These are phyloP conservation scores for Macropus fuliginosus DNA, from an alignment of 2,797 vertebrate genomes.

Conservation along the genomic window DNA sequence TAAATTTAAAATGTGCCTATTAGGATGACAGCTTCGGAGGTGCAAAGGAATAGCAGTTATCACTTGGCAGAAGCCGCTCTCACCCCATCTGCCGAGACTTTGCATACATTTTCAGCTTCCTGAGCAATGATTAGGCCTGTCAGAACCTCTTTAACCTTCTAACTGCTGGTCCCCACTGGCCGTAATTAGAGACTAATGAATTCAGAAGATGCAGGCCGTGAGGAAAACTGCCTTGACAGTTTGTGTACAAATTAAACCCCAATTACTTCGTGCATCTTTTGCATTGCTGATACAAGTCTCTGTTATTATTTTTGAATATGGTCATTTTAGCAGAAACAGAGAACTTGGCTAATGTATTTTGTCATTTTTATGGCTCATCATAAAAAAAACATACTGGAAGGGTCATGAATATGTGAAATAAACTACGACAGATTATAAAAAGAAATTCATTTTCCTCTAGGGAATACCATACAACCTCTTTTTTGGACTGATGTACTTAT, in stretches of 20 bases:
- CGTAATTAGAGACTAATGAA: slow-evolving; percentile 99
- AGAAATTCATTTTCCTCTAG: slow-evolving; percentile 85
- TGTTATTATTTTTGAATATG: slow-evolving; percentile 91
- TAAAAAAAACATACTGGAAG: slow-evolving; percentile 83
- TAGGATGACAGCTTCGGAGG: slow-evolving; percentile 96
- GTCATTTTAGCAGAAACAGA: slow-evolving; percentile 88
- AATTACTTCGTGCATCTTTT: slow-evolving; percentile 93
- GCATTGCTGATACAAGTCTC: slow-evolving; percentile 90
- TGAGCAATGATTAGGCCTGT: slow-evolving; percentile 99
- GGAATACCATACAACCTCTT: slow-evolving; percentile 84
- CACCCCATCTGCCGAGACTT: slow-evolving; percentile 96
- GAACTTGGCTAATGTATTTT: slow-evolving; percentile 89
- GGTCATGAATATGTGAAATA: slow-evolving; percentile 88
- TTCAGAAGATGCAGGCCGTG: slow-evolving; percentile 99
- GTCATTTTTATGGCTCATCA: slow-evolving; percentile 88
- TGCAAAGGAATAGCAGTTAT: slow-evolving; percentile 98
- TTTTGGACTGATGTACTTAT: slow-evolving; percentile 48
- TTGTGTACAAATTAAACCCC: slow-evolving; percentile 97
- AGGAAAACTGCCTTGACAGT: slow-evolving; percentile 94
- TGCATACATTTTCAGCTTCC: slow-evolving; percentile 98
- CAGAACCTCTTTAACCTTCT: slow-evolving; percentile 99
- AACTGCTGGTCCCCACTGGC: slow-evolving; percentile 99
- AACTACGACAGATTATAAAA: slow-evolving; percentile 86
- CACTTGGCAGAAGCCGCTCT: slow-evolving; percentile 94
- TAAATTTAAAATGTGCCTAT: slow-evolving; percentile 95